These are phyloP conservation scores for Copsychus sechellarum DNA, from an alignment of 2,113 vertebrate species.

Conservation along the genomic window DNA sequence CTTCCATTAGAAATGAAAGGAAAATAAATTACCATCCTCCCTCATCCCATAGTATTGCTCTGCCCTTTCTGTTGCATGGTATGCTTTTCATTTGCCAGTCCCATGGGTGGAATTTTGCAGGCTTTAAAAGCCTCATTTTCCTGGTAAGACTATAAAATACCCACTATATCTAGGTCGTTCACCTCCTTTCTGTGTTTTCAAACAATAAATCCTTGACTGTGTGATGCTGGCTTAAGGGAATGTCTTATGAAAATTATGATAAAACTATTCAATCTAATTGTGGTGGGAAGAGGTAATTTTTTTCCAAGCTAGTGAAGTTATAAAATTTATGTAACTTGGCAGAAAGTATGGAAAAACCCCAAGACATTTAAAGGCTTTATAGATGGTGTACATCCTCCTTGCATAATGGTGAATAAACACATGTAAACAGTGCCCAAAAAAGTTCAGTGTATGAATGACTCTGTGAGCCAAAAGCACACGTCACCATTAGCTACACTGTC, in stretches of 20 bases:
- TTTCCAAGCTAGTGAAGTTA: background rate
- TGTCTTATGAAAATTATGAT: background rate
- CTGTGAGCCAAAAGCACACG: background rate
- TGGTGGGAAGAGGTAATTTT: background rate
- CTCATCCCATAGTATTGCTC: background rate
- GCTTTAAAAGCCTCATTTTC: background rate
- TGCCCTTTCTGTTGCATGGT: background rate
- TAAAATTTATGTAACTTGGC: slow-evolving; percentile 1
- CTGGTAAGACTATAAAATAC: background rate
- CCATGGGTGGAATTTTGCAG: background rate
- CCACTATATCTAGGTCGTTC: background rate
- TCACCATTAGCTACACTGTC: background rate
- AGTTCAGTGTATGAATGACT: slow-evolving; percentile 17
- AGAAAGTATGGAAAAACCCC: background rate
- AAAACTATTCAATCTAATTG: background rate
- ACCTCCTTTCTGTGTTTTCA: background rate
- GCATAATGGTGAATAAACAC: background rate
- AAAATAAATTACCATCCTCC: background rate
- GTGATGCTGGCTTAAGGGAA: background rate
- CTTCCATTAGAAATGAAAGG: background rate
- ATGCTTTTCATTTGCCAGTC: background rate
- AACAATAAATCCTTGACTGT: background rate
- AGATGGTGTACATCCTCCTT: background rate
- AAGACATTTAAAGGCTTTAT: background rate
- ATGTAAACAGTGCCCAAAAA: slow-evolving; percentile 4